Evolutionary conservation across 2,797 vertebrate genomes (phyloP), one percentile per base, ranked within the genome.

Genomic region (Nannoperca australis): DNA sequence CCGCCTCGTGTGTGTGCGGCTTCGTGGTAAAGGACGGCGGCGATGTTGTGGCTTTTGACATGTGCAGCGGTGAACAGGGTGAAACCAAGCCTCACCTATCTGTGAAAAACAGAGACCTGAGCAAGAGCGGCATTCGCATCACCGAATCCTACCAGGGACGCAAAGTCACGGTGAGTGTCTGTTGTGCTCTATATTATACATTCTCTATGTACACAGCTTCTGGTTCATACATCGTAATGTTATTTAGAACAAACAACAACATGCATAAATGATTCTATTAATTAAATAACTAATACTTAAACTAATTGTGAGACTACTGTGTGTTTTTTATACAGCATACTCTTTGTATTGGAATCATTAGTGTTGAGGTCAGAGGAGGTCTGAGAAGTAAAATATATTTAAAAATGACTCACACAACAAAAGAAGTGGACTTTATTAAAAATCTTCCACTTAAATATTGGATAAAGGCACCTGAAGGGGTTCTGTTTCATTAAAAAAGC

Each of bases 161-260:
- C 88, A 98, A 99, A 96, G 91, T 99, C 87, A 99, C 97, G 5
- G 97, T 98, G 94, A 91, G 96, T 14, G 40, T 24, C 36, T 68
- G 2, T 18, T 9, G 7, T 0, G 7, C 36, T 20, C 22, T 27
- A 4, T 5, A 12, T 42, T 4, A 14, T 42, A 18, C 1, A 20
- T 6, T 18, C 0, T 15, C 13, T 59, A 1, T 40, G 1, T 24
- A 70, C 4, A 44, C 10, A 34, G 2, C 18, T n/a, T 44, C 7
- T 0, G 14, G 17, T 30, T 67, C 24, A 1, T 32, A 22, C 18
- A 13, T 22, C 3, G 8, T 32, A n/a, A 0, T 20, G 17, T 15
- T 15, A 36, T 50, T 55, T 15, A 34, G 42, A 49, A 36, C 10
- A 40, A 50, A 20, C 30, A 40, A 54, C 13, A 69, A 36, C 32